Base-by-base conservation (phyloP, 1,140 invertebrate species). In the Leucophenga varia region DNA sequence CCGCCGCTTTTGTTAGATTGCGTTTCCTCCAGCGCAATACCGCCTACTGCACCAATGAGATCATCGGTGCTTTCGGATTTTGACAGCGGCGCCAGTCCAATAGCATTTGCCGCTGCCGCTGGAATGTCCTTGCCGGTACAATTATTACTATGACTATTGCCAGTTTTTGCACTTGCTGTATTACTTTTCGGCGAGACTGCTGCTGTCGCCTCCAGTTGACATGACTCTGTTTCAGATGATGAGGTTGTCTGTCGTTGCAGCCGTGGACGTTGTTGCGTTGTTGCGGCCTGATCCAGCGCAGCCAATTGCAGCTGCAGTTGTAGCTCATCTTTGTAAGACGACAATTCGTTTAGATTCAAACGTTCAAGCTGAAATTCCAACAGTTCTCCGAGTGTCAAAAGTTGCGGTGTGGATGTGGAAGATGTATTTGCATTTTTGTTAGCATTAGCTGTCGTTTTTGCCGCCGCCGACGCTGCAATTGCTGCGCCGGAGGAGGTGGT, bases 291-390 rank as follows among this genome's bases (percentile, higher is more conserved):
- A 21, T 52, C 49, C 43, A 59, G 39, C 17, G 56, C 54, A 21
- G 57, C 32, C 14, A 64, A 18, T 28, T 59, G 54, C 30, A 56
- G 37, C 18, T 55, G 42, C 45, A 64, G 47, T 30, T 64, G 61
- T 31, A 64, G 43, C 45, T 64, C 61, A 57, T 64, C 61, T 31
- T 59, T 64, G 34, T 59, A 54, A 16, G 37, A 45, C 2, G 54
- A 31, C 32, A 57, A 47, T 17, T 54, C 55, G 10, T 54, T 54
- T 3, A 49, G 42, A 40, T 61, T 64, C 12, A 61, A 35, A 13
- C 55, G 51, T 32, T 61, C 55, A 32, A 64, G 32, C 43, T 64
- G 61, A 35, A 57, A 52, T 28, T 49, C 46, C 48, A 64, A 57
- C 43, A 64, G 54, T 19, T 64, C 61, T 42, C 52, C 47, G 7